A percentile compares a stretch with the other conserved stretches of the same genome.
phyloP scores from a whole-genome alignment of 2,888 invertebrate genomes.

The Hecatera dysodea region DNA sequence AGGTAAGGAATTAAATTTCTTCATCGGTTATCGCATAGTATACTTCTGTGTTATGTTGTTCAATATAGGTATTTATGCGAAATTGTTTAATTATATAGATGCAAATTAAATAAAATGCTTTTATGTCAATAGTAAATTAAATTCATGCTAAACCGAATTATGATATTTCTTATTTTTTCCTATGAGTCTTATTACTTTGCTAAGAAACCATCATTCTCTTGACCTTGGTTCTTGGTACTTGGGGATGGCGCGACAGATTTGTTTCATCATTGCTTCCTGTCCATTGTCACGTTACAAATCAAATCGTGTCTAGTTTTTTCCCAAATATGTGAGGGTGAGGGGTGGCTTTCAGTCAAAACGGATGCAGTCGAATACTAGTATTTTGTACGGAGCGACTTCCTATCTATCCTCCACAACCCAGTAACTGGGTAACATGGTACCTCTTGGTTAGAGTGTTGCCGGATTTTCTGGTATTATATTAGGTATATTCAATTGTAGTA shows the following conservation, averaged over 20 bases:
- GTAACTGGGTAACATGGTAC: neutral
- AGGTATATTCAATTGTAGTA: neutral
- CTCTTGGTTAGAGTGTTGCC: neutral
- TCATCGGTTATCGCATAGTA: neutral
- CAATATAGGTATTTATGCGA: no score
- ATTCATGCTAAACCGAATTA: no score
- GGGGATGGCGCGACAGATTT: neutral
- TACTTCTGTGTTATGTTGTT: neutral
- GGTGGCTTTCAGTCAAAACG: no score
- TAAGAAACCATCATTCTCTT: neutral
- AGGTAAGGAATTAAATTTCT: conserved; percentile 2
- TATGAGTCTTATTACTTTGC: neutral
- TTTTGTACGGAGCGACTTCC: neutral
- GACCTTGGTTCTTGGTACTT: neutral
- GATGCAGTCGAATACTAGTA: neutral
- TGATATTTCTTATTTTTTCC: neutral
- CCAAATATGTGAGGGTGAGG: no score
- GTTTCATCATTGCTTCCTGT: neutral
- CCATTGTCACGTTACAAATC: neutral
- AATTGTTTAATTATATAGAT: no score
- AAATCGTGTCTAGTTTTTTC: no score
- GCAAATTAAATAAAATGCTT: neutral
- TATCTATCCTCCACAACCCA: neutral
- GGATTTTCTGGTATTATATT: neutral
- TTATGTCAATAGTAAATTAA: neutral